phyloP scores from a whole-genome alignment of 2,797 vertebrate species.

The Sciaenops ocellatus region DNA sequence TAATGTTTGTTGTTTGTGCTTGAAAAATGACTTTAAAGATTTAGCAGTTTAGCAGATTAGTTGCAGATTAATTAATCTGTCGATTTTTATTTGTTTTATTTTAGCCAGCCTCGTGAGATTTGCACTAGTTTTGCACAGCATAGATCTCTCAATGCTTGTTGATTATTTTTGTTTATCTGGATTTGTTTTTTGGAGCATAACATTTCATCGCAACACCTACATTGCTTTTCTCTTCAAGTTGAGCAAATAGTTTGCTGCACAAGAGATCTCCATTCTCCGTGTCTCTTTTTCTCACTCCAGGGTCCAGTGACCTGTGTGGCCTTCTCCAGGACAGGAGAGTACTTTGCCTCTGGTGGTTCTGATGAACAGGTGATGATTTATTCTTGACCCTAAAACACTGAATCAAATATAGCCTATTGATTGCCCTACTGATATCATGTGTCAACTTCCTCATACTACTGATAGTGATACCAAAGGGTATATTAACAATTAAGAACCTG shows the following conservation, averaged over 20 bases:
- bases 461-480: neutral
- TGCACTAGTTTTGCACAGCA: neutral
- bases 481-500: neutral
- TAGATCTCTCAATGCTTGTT: neutral
- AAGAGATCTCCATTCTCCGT: neutral
- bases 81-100: neutral
- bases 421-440: neutral
- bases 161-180: neutral
- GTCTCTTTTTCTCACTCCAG: slow-evolving; percentile 70
- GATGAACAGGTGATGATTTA: slow-evolving; percentile 91
- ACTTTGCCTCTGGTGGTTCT: slow-evolving; percentile 93
- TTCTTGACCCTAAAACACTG: neutral
- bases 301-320: slow-evolving; percentile 91
- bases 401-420: neutral
- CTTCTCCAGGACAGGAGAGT: slow-evolving; percentile 92
- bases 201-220: neutral
- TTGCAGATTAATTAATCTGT: neutral
- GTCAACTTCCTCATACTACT: neutral
- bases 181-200: neutral
- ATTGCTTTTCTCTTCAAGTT: neutral
- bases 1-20: neutral
- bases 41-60: neutral
- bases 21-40: neutral
- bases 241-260: neutral
- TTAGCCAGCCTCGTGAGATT: neutral